Base-by-base conservation (phyloP, 2,113 vertebrate species). In the Mormyrus lacerda region DNA sequence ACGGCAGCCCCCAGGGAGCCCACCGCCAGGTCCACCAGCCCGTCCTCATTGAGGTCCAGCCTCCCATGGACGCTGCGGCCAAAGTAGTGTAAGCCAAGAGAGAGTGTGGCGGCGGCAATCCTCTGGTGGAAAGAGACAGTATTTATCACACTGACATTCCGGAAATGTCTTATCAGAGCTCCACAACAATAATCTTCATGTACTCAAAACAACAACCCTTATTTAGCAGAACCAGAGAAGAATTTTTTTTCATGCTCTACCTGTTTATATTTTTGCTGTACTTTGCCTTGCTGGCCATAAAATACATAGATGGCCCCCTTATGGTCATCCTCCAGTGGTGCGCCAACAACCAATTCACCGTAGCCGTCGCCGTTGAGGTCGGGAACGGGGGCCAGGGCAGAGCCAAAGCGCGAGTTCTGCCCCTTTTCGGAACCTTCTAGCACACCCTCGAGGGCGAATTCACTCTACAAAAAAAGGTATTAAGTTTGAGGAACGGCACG, bases 311-410 rank as follows among this genome's bases (percentile, higher is more conserved):
- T 95, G 0, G 95, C 98, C 85, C 98, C 98, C 39, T 94, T 94
- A 90, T 99, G 97, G 76, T 95, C 95, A 0, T 99, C 97, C 90
- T 99, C 98, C 90, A 99, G 88, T 0, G 98, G 98, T 0, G 98
- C 98, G 2, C 98, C 98, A 0, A 99, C 96, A 24, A 97, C 97
- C 45, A 99, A 91, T 86, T 99, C 98, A 0, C 97, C 97, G 94
- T 96, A 98, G 87, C 96, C 95, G 21, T 99, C 98, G 0, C 98
- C 97, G 21, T 99, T 99, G 90, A 99, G 96, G 91, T 99, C 98
- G 0, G 95, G 96, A 1, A 99, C 96, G 0, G 97, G 96, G 0
- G 97, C 96, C 0, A 99, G 97, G 65, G 97, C 96, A 4, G 97
- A 97, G 2, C 98, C 98, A 0, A 99, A 99, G 0, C 98, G 96